A percentile compares a stretch with the other conserved stretches of the same genome.
Evolutionary conservation across 1,140 invertebrate species (phyloP).

Genomic region (Drosophila lowei): DNA sequence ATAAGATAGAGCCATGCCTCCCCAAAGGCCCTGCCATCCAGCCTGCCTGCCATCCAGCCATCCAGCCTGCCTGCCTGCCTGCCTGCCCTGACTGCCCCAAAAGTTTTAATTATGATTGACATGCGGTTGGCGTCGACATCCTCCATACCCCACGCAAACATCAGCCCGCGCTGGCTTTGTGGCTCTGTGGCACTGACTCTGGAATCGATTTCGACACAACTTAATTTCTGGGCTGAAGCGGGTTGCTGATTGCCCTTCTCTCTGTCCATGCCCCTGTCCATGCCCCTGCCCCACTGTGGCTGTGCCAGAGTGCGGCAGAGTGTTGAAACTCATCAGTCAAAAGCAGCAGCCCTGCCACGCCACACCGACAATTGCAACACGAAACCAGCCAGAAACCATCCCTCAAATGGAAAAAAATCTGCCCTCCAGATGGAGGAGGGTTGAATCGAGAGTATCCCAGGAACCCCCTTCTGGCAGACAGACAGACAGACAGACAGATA

Average conservation of each 20-base stretch:
- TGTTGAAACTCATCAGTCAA: constrained; percentile 77
- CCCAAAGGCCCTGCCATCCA: constrained; percentile 26
- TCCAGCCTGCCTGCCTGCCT: constrained; percentile 2
- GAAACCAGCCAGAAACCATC: constrained; percentile 55
- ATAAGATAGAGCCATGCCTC: constrained; percentile 59
- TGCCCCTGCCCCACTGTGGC: neutral
- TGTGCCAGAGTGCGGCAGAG: constrained; percentile 40
- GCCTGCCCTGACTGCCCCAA: constrained; percentile 17
- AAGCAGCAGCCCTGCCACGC: constrained; percentile 47
- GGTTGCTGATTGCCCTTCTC: constrained; percentile 68
- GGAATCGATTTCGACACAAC: constrained; percentile 79
- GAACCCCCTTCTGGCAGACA: neutral
- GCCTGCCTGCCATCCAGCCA: neutral
- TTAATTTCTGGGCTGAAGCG: constrained; percentile 75
- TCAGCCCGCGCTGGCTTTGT: neutral
- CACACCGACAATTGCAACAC: constrained; percentile 65
- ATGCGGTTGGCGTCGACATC: constrained; percentile 59
- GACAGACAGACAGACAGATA: constrained; percentile 12
- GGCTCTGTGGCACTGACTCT: constrained; percentile 6
- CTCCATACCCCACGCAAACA: constrained; percentile 15
- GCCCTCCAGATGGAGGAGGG: constrained; percentile 36
- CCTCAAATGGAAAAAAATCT: constrained; percentile 28
- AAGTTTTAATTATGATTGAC: constrained; percentile 81
- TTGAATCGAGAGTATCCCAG: constrained; percentile 17
- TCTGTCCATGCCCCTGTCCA: neutral